phyloP scores from a whole-genome alignment of 2,888 invertebrate genomes.

The Drosophila histrio region DNA sequence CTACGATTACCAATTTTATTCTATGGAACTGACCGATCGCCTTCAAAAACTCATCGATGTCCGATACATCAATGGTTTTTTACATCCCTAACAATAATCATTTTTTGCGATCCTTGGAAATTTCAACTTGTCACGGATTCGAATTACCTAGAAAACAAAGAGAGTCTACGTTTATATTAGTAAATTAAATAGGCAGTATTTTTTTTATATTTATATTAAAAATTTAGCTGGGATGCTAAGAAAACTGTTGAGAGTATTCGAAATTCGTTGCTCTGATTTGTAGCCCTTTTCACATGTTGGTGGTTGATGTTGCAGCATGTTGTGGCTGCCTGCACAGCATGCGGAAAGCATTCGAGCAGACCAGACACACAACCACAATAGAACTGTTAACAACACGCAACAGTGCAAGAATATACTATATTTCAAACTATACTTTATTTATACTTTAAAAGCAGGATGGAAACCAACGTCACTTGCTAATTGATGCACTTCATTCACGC shows the following conservation, averaged over 20 bases:
- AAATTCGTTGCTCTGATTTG: background rate
- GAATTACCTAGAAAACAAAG: too few relatives aligned
- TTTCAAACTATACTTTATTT: slow-evolving; percentile 19
- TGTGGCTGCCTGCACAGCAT: slow-evolving; percentile 57
- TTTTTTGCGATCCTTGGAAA: too few relatives aligned
- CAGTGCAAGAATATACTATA: background rate
- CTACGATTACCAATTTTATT: too few relatives aligned
- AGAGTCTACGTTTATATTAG: too few relatives aligned
- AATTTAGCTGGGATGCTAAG: too few relatives aligned
- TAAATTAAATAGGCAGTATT: too few relatives aligned
- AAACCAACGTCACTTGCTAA: slow-evolving; percentile 23
- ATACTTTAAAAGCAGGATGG: slow-evolving; percentile 15
- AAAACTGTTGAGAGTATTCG: slow-evolving; percentile 17
- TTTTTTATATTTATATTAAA: too few relatives aligned
- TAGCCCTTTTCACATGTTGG: slow-evolving; percentile 12
- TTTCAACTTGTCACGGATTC: too few relatives aligned
- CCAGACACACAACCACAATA: slow-evolving; percentile 13
- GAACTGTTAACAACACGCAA: slow-evolving; percentile 1
- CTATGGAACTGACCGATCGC: too few relatives aligned
- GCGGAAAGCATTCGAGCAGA: slow-evolving; percentile 60
- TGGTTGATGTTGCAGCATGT: slow-evolving; percentile 15
- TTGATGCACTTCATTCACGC: slow-evolving; percentile 43
- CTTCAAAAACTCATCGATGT: too few relatives aligned
- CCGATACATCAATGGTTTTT: too few relatives aligned
- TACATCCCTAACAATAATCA: too few relatives aligned